phyloP scores from a whole-genome alignment of 2,797 vertebrate genomes.

The Acropternis orthonyx region DNA sequence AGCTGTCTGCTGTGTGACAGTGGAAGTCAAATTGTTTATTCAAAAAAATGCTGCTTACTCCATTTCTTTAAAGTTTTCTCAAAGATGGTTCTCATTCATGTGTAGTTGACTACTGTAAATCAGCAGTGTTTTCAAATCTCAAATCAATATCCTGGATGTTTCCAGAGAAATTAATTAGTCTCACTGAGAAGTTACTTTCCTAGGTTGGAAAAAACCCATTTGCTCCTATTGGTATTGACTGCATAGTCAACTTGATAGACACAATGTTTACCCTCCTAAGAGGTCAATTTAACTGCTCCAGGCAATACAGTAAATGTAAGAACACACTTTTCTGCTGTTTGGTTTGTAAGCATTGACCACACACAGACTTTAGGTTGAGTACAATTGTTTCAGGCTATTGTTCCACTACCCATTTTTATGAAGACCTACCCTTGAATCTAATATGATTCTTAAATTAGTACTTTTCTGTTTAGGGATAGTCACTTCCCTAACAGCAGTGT shows the following conservation, averaged over 20 bases:
- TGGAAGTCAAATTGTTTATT: neutral
- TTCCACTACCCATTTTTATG: neutral
- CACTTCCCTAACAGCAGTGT: neutral
- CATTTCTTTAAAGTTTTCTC: conserved; percentile 29
- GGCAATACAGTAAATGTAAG: neutral
- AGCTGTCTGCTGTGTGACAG: neutral
- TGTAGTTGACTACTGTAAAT: conserved; percentile 37
- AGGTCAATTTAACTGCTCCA: conserved; percentile 50
- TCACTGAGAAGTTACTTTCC: conserved; percentile 58
- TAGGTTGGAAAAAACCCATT: neutral
- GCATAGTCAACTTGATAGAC: conserved; percentile 17
- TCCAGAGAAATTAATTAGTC: conserved; percentile 73
- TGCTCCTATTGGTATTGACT: conserved; percentile 51
- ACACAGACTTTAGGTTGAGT: neutral
- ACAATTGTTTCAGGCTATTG: neutral
- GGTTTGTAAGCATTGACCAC: neutral
- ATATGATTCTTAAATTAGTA: neutral
- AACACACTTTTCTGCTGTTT: neutral
- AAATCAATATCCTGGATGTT: conserved; percentile 68
- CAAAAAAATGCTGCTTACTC: neutral
- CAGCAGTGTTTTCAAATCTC: conserved; percentile 68
- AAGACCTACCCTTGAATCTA: neutral
- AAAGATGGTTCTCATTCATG: conserved; percentile 52
- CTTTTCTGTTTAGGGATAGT: neutral
- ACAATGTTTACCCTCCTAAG: conserved; percentile 40